phyloP scores from a whole-genome alignment of 2,113 vertebrate species.

The Malaclemys terrapin region DNA sequence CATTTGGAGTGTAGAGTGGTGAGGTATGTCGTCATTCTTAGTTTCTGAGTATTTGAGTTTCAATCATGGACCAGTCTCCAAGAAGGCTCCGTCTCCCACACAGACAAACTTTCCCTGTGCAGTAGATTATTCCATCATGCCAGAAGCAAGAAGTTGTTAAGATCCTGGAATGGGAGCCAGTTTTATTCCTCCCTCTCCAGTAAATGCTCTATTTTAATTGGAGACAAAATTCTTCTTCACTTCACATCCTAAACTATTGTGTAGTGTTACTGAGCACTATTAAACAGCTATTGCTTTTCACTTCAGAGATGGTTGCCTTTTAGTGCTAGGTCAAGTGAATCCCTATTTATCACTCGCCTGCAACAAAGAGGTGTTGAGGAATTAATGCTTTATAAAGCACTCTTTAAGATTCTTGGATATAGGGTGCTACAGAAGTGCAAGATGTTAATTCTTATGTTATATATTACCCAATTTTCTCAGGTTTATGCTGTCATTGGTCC shows the following conservation, averaged over 20 bases:
- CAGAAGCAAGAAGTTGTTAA: neutral
- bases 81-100: neutral
- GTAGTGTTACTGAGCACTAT: neutral
- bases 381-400: slow-evolving; percentile 6
- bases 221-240: neutral
- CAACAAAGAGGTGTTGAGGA: neutral
- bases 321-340: neutral
- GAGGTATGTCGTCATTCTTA: neutral
- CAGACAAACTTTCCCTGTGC: neutral
- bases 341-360: slow-evolving; percentile 6
- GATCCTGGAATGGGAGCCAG: neutral
- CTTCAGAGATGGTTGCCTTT: neutral
- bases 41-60: neutral
- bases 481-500: neutral
- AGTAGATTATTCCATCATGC: fast-evolving
- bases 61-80: neutral
- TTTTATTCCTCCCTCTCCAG: neutral
- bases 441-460: slow-evolving; percentile 13
- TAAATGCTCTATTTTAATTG: neutral
- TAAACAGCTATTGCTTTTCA: neutral
- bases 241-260: neutral
- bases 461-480: neutral
- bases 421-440: slow-evolving; percentile 24
- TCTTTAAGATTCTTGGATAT: neutral
- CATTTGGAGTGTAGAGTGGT: neutral